phyloP scores from a whole-genome alignment of 2,888 invertebrate species.

The Synanthedon tipuliformis region DNA sequence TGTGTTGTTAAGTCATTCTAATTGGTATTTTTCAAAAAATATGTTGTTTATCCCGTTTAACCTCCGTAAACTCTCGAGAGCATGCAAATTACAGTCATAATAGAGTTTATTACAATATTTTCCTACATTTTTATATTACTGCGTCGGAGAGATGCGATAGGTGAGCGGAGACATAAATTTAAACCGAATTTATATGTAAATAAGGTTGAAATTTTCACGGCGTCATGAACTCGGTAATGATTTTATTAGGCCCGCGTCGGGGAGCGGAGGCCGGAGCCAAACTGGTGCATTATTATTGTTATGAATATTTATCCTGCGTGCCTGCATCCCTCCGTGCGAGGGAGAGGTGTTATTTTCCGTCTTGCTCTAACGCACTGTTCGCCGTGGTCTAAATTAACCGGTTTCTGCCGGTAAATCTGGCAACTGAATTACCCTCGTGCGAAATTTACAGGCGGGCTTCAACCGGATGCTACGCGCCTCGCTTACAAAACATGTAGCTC shows the following conservation, averaged over 20 bases:
- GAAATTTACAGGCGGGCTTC: not conserved
- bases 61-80: no score
- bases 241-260: slow-evolving; percentile 5
- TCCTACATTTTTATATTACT: no score
- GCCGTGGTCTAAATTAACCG: not conserved
- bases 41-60: no score
- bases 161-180: no score
- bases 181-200: no score
- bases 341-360: not conserved
- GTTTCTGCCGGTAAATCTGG: not conserved
- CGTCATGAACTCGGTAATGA: not conserved
- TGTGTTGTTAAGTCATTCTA: no score
- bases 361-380: not conserved
- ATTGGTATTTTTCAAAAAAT: no score
- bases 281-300: slow-evolving; percentile 10
- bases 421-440: not conserved
- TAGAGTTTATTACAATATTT: no score
- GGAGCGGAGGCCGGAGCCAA: slow-evolving; percentile 6
- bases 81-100: no score
- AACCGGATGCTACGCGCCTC: not conserved
- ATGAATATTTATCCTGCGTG: slow-evolving; percentile 9
- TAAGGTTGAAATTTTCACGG: no score
- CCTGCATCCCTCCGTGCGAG: not conserved
- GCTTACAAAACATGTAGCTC: not conserved
- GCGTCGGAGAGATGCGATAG: no score